Conservation (phyloP, 2,888 invertebrate species). For the Agonopterix subpropinquella region DNA sequence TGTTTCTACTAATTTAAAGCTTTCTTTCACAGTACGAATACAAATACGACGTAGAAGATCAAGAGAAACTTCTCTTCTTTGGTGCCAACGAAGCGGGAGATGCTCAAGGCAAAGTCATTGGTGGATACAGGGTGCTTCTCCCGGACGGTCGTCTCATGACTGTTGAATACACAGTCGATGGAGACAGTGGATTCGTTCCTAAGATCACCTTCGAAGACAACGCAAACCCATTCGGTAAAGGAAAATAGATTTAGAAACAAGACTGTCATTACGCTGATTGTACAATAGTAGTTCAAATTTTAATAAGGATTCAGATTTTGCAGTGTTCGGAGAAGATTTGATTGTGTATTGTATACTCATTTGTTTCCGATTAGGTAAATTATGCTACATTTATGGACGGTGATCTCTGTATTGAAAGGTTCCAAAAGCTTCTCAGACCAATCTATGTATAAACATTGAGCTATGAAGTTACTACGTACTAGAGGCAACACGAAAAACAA, state of each 20-base stretch:
- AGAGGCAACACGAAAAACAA: too few relatives aligned
- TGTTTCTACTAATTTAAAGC: too few relatives aligned
- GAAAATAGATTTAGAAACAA: slow-evolving; percentile 31
- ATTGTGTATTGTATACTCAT: not conserved
- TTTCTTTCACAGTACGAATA: slow-evolving; percentile 78
- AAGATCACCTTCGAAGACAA: slow-evolving; percentile 79
- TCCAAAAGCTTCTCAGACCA: too few relatives aligned
- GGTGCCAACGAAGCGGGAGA: slow-evolving; percentile 82
- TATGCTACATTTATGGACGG: not conserved
- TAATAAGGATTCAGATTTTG: not conserved
- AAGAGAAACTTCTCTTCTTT: slow-evolving; percentile 79
- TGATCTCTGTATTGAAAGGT: not conserved
- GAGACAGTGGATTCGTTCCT: slow-evolving; percentile 83
- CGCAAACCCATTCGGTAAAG: slow-evolving; percentile 73
- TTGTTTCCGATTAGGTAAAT: slow-evolving; percentile 1
- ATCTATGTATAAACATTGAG: too few relatives aligned
- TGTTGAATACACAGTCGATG: slow-evolving; percentile 82
- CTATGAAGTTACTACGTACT: not conserved
- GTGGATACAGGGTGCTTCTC: slow-evolving; percentile 80
- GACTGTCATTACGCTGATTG: not conserved
- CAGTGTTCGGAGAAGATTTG: not conserved
- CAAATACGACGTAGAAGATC: slow-evolving; percentile 84
- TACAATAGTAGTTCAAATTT: slow-evolving; percentile 2
- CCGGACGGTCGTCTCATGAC: slow-evolving; percentile 84
- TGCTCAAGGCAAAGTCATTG: slow-evolving; percentile 77